phyloP scores from a whole-genome alignment of 2,113 vertebrate species.

The Eretmodus cyanostictus region DNA sequence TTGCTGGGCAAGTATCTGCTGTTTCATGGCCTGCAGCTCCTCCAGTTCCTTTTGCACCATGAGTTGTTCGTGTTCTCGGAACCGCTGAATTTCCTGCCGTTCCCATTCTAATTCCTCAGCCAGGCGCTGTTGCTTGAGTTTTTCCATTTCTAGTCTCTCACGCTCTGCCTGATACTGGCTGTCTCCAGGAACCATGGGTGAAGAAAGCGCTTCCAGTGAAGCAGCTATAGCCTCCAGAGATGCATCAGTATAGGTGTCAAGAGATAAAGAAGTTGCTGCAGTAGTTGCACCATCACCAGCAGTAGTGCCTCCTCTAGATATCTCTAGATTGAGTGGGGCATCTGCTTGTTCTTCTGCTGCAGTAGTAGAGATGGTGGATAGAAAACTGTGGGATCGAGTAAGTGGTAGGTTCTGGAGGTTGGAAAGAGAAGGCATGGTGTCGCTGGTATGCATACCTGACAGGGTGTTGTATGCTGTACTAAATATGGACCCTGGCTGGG shows the following conservation, averaged over 20 bases:
- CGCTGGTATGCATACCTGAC: conserved; percentile 81
- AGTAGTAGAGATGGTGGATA: conserved; percentile 80
- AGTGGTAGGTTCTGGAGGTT: conserved; percentile 82
- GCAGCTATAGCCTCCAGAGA: conserved; percentile 84
- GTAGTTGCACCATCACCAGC: conserved; percentile 61
- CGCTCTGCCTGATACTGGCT: conserved; percentile 90
- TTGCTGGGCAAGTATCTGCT: conserved; percentile 90
- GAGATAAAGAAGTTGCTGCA: conserved; percentile 72
- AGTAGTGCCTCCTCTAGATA: conserved; percentile 68
- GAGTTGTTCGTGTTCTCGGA: conserved; percentile 93
- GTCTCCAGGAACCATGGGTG: conserved; percentile 82
- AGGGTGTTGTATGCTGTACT: conserved; percentile 84
- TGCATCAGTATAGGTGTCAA: conserved; percentile 83
- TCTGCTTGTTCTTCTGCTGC: conserved; percentile 72
- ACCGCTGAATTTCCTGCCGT: conserved; percentile 95
- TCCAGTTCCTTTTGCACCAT: conserved; percentile 96
- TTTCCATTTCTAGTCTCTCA: conserved; percentile 92
- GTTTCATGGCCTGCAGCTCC: conserved; percentile 94
- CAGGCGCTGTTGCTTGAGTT: conserved; percentile 93
- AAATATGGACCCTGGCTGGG: conserved; percentile 96
- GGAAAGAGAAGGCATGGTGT: conserved; percentile 82
- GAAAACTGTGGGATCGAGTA: conserved; percentile 86
- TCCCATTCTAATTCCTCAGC: conserved; percentile 98
- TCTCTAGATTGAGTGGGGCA: conserved; percentile 72
- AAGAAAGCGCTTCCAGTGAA: conserved; percentile 74